A percentile compares a stretch with the other conserved stretches of the same genome.
These are phyloP conservation scores for Mobula birostris DNA, from an alignment of 2,113 vertebrate species.

Conservation along the genomic window DNA sequence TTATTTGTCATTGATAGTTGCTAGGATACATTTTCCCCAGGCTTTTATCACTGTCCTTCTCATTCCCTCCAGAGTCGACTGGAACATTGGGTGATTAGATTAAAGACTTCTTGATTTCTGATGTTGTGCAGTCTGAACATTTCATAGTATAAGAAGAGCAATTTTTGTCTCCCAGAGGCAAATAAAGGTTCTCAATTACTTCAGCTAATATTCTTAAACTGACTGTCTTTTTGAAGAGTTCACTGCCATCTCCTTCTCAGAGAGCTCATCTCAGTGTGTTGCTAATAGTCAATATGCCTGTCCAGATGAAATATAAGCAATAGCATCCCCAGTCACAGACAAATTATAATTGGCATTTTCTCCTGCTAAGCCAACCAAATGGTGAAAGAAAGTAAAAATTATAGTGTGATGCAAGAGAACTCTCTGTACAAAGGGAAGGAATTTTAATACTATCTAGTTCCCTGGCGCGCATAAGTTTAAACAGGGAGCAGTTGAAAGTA, in stretches of 20 bases:
- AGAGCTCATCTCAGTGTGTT: not conserved
- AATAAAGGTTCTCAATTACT: not conserved
- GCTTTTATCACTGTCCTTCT: not conserved
- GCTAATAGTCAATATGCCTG: conserved; percentile 5
- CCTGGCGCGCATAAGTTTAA: not conserved
- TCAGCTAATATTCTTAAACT: not conserved
- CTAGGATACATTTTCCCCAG: not conserved
- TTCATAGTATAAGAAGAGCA: not conserved
- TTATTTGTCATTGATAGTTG: not conserved
- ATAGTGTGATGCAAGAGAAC: not conserved
- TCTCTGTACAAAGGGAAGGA: not conserved
- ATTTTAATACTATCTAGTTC: not conserved
- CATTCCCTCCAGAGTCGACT: not conserved
- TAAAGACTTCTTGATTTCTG: not conserved
- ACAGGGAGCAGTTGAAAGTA: not conserved
- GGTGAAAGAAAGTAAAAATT: not conserved
- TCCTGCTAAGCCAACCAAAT: not conserved
- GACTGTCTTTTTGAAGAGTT: not conserved
- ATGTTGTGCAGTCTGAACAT: not conserved
- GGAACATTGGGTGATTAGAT: not conserved
- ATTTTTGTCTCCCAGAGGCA: not conserved
- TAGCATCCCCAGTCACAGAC: not conserved
- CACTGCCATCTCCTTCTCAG: not conserved
- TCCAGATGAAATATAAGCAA: conserved; percentile 4
- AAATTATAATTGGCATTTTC: not conserved